phyloP scores from a whole-genome alignment of 30 jellyfish, hydroid and myxozoan genomes.

The Catostylus mosaicus region DNA sequence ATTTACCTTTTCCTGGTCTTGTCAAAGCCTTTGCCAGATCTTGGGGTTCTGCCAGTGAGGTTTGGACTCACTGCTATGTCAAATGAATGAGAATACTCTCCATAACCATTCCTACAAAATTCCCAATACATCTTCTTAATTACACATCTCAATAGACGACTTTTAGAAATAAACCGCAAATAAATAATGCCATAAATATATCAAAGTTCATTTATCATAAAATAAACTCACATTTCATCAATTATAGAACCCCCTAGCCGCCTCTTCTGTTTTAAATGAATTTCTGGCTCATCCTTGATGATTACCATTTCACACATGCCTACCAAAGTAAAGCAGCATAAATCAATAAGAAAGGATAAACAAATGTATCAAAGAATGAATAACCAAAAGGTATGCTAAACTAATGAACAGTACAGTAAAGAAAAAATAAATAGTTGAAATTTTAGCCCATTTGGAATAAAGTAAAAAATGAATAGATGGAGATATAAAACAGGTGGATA shows the following conservation, averaged over 20 bases:
- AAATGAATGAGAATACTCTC: slow-evolving; percentile 88
- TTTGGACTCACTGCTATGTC: slow-evolving; percentile 95
- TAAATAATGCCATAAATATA: too few species aligned
- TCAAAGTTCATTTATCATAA: too few species aligned
- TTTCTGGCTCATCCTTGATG: slow-evolving; percentile 94
- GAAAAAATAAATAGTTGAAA: too few species aligned
- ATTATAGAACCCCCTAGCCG: slow-evolving; percentile 67
- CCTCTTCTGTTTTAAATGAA: slow-evolving; percentile 56
- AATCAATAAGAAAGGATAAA: neutral
- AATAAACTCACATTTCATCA: slow-evolving; percentile 79
- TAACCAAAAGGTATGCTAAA: too few species aligned
- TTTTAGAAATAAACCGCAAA: too few species aligned
- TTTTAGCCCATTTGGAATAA: too few species aligned
- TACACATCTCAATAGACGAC: neutral
- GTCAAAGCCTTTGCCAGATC: slow-evolving; percentile 63
- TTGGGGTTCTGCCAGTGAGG: slow-evolving; percentile 90
- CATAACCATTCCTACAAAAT: slow-evolving; percentile 49
- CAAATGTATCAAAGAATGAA: neutral
- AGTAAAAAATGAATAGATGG: too few species aligned
- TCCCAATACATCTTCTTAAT: neutral
- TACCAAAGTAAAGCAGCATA: neutral
- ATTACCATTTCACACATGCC: slow-evolving; percentile 99
- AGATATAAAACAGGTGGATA: too few species aligned
- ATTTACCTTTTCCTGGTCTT: slow-evolving; percentile 57
- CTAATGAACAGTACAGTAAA: too few species aligned